phyloP scores from a whole-genome alignment of 2,113 vertebrate genomes.

The Eurypyga helias region DNA sequence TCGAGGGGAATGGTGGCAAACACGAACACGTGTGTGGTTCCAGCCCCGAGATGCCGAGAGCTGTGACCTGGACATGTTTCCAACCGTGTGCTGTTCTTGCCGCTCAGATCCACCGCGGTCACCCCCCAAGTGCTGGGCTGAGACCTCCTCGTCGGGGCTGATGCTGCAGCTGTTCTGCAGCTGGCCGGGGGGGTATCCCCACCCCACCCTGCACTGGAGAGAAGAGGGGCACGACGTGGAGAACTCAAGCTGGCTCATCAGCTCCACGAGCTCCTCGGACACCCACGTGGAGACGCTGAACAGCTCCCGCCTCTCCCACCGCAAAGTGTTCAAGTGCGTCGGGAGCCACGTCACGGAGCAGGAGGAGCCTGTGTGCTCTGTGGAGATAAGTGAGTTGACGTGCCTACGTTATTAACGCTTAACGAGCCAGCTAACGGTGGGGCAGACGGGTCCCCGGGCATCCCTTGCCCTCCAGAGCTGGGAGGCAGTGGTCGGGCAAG shows the following conservation, averaged over 20 bases:
- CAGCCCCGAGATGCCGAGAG: background rate
- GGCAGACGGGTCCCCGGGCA: fast-evolving
- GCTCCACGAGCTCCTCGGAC: background rate
- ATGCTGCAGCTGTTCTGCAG: conserved; percentile 81
- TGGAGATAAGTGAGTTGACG: conserved; percentile 84
- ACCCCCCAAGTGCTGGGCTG: conserved; percentile 78
- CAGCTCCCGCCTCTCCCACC: conserved; percentile 73
- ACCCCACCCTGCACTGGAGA: conserved; percentile 82
- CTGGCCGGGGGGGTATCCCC: conserved; percentile 86
- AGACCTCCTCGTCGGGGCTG: background rate
- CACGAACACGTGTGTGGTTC: background rate
- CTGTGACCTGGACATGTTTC: background rate
- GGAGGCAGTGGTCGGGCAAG: background rate
- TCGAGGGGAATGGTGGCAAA: background rate
- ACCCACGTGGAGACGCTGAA: conserved; percentile 75
- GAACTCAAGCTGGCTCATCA: conserved; percentile 55
- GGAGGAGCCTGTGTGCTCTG: conserved; percentile 66
- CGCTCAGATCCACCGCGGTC: conserved; percentile 77
- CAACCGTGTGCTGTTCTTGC: background rate
- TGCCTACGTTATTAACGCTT: background rate
- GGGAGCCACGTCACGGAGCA: conserved; percentile 68
- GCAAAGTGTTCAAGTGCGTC: conserved; percentile 78
- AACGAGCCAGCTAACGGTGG: background rate
- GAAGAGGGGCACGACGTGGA: conserved; percentile 58
- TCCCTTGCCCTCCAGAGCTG: background rate